Percentiles rank a stretch among this genome's conserved stretches.
Conservation (phyloP, 2,797 vertebrate genomes). For the Poecilia gillii region DNA sequence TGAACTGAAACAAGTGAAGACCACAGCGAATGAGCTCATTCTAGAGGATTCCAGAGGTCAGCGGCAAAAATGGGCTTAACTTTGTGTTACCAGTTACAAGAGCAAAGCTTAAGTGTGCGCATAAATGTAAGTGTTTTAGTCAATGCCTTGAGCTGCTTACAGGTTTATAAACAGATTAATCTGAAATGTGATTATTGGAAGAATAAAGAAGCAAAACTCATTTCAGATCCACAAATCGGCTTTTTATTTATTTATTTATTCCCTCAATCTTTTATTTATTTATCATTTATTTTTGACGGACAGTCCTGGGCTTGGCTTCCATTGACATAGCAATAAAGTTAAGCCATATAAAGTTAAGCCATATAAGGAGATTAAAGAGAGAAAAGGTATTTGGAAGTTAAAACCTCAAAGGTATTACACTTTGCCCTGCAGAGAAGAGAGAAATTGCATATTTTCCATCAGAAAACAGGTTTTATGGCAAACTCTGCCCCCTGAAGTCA, state of each 20-base stretch:
- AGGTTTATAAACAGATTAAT: background rate
- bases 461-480: background rate
- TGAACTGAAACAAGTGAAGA: background rate
- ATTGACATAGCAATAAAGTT: background rate
- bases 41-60: background rate
- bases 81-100: background rate
- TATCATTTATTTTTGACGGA: background rate
- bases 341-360: background rate
- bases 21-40: background rate
- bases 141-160: background rate
- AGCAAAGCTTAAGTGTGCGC: background rate
- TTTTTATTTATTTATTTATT: background rate
- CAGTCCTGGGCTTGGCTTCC: background rate
- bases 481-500: background rate
- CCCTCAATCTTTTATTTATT: background rate
- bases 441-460: background rate
- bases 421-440: background rate
- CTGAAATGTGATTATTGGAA: slow-evolving; percentile 3
- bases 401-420: background rate
- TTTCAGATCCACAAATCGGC: background rate
- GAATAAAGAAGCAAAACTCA: background rate
- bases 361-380: background rate
- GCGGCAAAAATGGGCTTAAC: background rate
- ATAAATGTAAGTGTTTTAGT: background rate
- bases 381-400: background rate